Percentiles rank a stretch among this genome's conserved stretches.
phyloP scores from a whole-genome alignment of 2,888 invertebrate species.

The Eilema griseolum region DNA sequence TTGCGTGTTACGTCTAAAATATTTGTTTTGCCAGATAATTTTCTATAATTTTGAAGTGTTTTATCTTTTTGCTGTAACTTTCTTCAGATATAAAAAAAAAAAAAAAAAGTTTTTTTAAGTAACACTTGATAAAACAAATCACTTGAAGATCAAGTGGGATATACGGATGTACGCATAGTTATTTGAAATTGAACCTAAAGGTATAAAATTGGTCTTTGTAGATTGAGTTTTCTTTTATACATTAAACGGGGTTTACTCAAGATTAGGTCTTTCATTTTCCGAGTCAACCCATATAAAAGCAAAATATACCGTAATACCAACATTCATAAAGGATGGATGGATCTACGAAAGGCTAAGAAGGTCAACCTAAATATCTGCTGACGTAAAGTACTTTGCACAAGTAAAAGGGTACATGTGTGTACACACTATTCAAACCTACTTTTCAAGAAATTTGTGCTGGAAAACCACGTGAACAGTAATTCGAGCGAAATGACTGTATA shows the following conservation, averaged over 20 bases:
- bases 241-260: background rate
- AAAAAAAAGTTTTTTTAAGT: too few relatives aligned
- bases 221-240: background rate
- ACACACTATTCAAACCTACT: slow-evolving; percentile 10
- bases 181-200: background rate
- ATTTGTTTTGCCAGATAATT: too few relatives aligned
- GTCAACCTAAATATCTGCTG: slow-evolving; percentile 3
- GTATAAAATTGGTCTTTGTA: background rate
- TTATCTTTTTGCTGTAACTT: too few relatives aligned
- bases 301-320: background rate
- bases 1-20: too few relatives aligned
- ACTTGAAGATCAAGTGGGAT: too few relatives aligned
- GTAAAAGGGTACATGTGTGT: slow-evolving; percentile 14
- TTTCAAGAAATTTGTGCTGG: slow-evolving; percentile 12
- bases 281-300: background rate
- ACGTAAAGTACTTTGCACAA: slow-evolving; percentile 12
- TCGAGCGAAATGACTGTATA: slow-evolving; percentile 9
- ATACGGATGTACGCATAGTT: too few relatives aligned
- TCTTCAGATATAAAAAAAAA: too few relatives aligned
- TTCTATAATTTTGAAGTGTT: too few relatives aligned
- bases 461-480: slow-evolving; percentile 20
- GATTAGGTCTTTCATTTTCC: background rate
- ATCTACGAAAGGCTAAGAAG: slow-evolving; percentile 1
- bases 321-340: background rate
- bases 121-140: too few relatives aligned